Evolutionary conservation across 2,113 vertebrate species (phyloP).

Genomic region (Malurus elegans): DNA sequence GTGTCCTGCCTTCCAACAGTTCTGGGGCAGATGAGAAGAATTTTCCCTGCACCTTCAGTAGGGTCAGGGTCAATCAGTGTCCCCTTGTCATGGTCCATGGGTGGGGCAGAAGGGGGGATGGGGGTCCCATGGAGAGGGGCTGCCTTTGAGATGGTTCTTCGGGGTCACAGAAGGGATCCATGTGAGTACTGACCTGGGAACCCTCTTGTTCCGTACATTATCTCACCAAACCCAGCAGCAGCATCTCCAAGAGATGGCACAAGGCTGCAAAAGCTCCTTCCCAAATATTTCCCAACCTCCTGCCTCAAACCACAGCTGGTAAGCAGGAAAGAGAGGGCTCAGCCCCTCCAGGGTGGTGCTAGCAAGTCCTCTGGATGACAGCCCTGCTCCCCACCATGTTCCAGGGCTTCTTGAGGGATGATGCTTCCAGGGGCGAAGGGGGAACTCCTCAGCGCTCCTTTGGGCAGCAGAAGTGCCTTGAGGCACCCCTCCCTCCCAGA

Average conservation of each 20-base stretch:
- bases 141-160: not conserved
- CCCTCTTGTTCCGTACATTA: not conserved
- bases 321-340: rapidly evolving
- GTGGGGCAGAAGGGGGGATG: not conserved
- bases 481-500: not conserved
- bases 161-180: not conserved
- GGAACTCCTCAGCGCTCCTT: not conserved
- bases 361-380: not conserved
- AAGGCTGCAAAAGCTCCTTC: not conserved
- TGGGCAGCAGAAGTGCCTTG: not conserved
- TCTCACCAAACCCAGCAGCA: not conserved
- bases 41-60: not conserved
- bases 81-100: not conserved
- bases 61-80: not conserved
- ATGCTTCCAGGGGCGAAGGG: not conserved
- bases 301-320: rapidly evolving
- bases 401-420: not conserved
- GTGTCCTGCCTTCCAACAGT: not conserved
- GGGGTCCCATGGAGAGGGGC: too few relatives aligned
- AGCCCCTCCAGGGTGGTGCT: not conserved
- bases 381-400: rapidly evolving
- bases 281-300: not conserved
- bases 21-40: not conserved
- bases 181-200: rapidly evolving
- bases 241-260: not conserved